Conservation (phyloP, 2,888 invertebrate species). For the Agrochola lota region DNA sequence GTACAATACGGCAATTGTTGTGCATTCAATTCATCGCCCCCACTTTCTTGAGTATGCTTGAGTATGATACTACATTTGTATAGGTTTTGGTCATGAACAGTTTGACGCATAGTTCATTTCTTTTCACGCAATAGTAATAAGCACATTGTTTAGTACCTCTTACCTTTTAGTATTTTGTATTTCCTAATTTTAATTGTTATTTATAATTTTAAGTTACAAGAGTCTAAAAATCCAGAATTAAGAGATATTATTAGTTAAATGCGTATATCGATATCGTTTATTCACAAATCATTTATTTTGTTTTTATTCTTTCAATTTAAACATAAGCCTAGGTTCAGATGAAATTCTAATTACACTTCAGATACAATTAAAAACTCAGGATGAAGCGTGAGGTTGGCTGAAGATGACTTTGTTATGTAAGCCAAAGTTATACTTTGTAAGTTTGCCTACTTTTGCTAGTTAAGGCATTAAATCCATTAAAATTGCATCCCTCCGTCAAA, state of each 20-base stretch:
- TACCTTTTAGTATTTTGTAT: slow-evolving; percentile 76
- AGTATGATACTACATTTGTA: slow-evolving; percentile 13
- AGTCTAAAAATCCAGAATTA: slow-evolving; percentile 87
- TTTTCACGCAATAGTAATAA: slow-evolving; percentile 51
- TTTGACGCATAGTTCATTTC: slow-evolving; percentile 44
- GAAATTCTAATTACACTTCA: slow-evolving; percentile 56
- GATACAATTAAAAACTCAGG: slow-evolving; percentile 35
- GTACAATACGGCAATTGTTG: slow-evolving; percentile 44
- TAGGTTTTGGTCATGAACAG: slow-evolving; percentile 23
- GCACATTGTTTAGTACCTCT: slow-evolving; percentile 62
- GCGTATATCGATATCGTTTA: slow-evolving; percentile 75
- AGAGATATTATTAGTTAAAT: slow-evolving; percentile 87
- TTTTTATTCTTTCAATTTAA: slow-evolving; percentile 71
- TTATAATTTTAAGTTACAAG: slow-evolving; percentile 85
- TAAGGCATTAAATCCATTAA: slow-evolving; percentile 55
- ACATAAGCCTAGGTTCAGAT: slow-evolving; percentile 64
- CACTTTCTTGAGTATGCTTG: slow-evolving; percentile 20
- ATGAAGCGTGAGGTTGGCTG: slow-evolving; percentile 49
- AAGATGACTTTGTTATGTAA: slow-evolving; percentile 61
- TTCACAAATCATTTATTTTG: slow-evolving; percentile 85
- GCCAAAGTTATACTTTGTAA: slow-evolving; percentile 66
- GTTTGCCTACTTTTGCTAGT: slow-evolving; percentile 58
- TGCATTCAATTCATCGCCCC: slow-evolving; percentile 30
- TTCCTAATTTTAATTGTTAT: slow-evolving; percentile 81
- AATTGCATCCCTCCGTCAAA: slow-evolving; percentile 64